Base-by-base conservation (phyloP, 1,140 invertebrate species). In the Stratiolaelaps scimitus region DNA sequence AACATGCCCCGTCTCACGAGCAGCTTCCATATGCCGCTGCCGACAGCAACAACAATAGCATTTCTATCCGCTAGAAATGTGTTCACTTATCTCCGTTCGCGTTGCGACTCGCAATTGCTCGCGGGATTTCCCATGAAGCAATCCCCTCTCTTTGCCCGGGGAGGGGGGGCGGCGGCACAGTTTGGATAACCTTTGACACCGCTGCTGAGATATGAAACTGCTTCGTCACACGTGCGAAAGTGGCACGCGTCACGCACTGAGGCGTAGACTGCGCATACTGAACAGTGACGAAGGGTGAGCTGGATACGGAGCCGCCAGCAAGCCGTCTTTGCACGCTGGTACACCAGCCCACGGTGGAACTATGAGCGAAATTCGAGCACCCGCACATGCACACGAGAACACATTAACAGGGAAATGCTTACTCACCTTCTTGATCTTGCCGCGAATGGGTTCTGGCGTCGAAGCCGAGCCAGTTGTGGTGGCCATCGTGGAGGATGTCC, bases 351-450 rank as follows among this genome's bases (percentile, higher is more conserved):
- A 45, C 44, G 13, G 13, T 13, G 44, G 13, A 13, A 45, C 44
- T n/a, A 19, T 45, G 13, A 19, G 19, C 44, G 44, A 28, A 48
- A 48, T 23, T 20, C 47, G 5, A 48, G 4, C 47, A 48, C 26
- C 7, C 47, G 15, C 19, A 20, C 19, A 48, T 28, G 47, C 7
- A 15, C n/a, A 45, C 13, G 47, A 48, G 47, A 48, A 48, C 19
- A 23, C 15, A 4, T 4, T 48, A 28, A 4, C 5, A 19, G 15
- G 47, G 28, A 28, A 48, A 28, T 28, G 5, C 47, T 15, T 26
- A 26, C 53, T 60, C 26, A 60, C 53, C 53, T 60, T 60, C 53
- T 60, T 60, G 53, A 60, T 60, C 53, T 17, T 60, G 53, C 53
- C 53, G 23, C 23, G 53, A 10, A 60, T 17, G 26, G 23, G 26